Percentiles rank a stretch among this genome's conserved stretches.
These are phyloP conservation scores for Drosophila leonis DNA, from an alignment of 2,888 invertebrate genomes.

Conservation along the genomic window DNA sequence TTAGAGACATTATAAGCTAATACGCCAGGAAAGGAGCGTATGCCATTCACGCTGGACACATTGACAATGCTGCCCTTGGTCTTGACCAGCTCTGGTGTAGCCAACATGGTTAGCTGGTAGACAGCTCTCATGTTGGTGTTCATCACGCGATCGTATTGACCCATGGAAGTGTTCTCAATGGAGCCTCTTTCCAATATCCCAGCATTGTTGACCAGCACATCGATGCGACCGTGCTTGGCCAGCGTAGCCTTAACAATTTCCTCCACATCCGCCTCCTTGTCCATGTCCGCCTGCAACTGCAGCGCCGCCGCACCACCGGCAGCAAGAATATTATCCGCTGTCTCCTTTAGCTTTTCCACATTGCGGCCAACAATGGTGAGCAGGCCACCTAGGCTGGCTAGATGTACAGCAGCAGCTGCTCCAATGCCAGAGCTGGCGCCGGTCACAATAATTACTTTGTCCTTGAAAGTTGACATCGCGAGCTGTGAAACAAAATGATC, in stretches of 20 bases:
- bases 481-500: conserved; percentile 10
- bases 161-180: conserved; percentile 92
- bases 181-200: conserved; percentile 92
- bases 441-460: conserved; percentile 87
- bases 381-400: conserved; percentile 88
- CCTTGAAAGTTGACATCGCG: conserved; percentile 75
- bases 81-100: conserved; percentile 92
- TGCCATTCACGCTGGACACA: conserved; percentile 96
- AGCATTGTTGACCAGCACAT: conserved; percentile 94
- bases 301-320: conserved; percentile 86
- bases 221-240: conserved; percentile 89
- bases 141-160: conserved; percentile 94
- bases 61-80: conserved; percentile 95
- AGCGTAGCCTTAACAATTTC: conserved; percentile 89
- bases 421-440: conserved; percentile 93
- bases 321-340: conserved; percentile 86
- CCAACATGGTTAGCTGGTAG: conserved; percentile 92
- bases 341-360: conserved; percentile 88
- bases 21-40: conserved; percentile 95
- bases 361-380: conserved; percentile 90
- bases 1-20: conserved; percentile 97
- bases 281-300: conserved; percentile 88
- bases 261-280: conserved; percentile 87
- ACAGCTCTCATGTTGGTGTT: conserved; percentile 93
- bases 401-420: conserved; percentile 89